phyloP scores from a whole-genome alignment of 2,113 vertebrate species.

The Clarias magur region DNA sequence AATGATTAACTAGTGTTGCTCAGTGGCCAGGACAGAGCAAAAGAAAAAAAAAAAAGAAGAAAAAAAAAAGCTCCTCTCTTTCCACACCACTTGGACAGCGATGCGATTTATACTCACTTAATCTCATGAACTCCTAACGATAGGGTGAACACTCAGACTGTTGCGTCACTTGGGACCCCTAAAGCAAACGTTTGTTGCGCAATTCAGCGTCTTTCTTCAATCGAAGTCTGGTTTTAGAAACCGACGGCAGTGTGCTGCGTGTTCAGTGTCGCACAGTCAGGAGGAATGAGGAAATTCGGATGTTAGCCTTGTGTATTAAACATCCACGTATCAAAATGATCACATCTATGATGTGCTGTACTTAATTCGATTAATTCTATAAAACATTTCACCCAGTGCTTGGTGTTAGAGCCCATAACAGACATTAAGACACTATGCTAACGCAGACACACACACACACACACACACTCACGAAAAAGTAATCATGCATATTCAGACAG shows the following conservation, averaged over 20 bases:
- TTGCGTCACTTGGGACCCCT: not conserved
- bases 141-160: not conserved
- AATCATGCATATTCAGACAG: constrained; percentile 3
- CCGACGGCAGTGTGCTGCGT: not conserved
- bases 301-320: no score
- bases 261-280: not conserved
- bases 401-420: constrained; percentile 20
- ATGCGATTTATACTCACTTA: not conserved
- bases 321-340: no score
- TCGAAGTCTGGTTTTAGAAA: not conserved
- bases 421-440: not conserved
- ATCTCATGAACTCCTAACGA: not conserved
- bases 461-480: constrained; percentile 3
- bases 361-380: no score
- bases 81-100: not conserved
- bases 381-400: not conserved
- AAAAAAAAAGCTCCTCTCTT: not conserved
- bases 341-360: no score
- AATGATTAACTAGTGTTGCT: not conserved
- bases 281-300: no score
- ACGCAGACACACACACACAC: not conserved
- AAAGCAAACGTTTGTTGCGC: not conserved
- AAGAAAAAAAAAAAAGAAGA: not conserved
- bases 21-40: not conserved
- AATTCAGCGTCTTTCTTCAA: not conserved